These are phyloP conservation scores for Centropristis striata DNA, from an alignment of 2,113 vertebrate genomes.

Conservation along the genomic window DNA sequence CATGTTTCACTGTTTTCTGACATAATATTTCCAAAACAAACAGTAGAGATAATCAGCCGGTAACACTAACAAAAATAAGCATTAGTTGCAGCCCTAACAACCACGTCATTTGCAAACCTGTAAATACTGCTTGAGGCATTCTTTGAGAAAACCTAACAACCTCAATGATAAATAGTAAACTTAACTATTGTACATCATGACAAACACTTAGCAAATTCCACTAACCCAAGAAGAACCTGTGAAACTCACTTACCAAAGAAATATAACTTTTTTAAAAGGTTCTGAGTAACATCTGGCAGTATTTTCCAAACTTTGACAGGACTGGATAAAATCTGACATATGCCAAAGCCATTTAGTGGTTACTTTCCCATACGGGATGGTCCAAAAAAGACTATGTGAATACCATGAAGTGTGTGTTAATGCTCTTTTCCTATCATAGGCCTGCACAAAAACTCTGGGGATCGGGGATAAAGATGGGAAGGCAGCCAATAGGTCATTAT, in stretches of 20 bases:
- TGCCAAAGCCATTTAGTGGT: constrained; percentile 32
- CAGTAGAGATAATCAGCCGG: too few species aligned
- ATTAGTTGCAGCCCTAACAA: too few species aligned
- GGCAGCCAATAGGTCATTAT: constrained; percentile 64
- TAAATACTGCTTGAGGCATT: neutral
- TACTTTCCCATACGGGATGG: constrained; percentile 13
- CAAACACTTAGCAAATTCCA: constrained; percentile 8
- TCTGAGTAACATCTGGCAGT: constrained; percentile 17
- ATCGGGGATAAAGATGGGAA: constrained; percentile 48
- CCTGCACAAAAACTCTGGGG: constrained; percentile 27
- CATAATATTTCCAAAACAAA: too few species aligned
- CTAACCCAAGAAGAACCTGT: neutral
- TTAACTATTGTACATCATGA: neutral
- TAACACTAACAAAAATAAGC: too few species aligned
- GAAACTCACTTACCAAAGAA: constrained; percentile 32
- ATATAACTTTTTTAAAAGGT: constrained; percentile 8
- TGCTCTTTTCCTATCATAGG: constrained; percentile 9
- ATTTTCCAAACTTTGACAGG: constrained; percentile 15
- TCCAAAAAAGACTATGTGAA: constrained; percentile 21
- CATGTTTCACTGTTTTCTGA: too few species aligned
- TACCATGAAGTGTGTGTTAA: constrained; percentile 23
- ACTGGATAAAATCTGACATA: constrained; percentile 38
- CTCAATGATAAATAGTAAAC: neutral
- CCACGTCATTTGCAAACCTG: neutral
- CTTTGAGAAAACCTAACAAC: neutral